Conservation (phyloP, 2,888 invertebrate genomes). For the Phengaris alcon region DNA sequence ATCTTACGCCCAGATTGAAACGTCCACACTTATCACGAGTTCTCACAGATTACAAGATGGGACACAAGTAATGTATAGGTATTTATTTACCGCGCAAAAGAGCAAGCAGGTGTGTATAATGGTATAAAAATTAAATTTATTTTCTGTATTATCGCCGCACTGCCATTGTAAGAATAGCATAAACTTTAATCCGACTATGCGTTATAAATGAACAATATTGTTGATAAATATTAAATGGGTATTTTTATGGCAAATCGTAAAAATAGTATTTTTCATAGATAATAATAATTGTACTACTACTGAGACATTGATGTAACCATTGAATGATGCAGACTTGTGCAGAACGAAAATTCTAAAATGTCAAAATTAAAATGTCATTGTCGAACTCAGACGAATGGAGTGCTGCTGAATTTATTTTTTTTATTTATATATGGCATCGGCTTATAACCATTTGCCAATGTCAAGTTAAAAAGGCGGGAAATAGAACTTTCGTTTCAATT, state of each 20-base stretch:
- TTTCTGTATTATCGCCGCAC: background rate
- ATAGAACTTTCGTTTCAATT: too few relatives aligned
- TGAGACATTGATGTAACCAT: background rate
- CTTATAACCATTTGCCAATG: too few relatives aligned
- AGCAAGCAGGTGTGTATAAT: background rate
- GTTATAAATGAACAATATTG: background rate
- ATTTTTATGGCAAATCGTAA: background rate
- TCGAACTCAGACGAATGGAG: too few relatives aligned
- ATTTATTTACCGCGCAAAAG: background rate
- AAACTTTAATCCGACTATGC: background rate
- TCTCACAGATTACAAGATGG: constrained; percentile 38
- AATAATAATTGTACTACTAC: too few relatives aligned
- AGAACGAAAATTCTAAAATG: background rate
- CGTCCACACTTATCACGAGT: constrained; percentile 50
- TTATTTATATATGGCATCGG: too few relatives aligned
- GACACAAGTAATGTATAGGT: background rate
- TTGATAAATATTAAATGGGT: background rate
- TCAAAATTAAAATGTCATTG: too few relatives aligned
- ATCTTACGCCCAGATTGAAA: constrained; percentile 80
- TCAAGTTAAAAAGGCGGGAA: too few relatives aligned
- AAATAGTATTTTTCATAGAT: background rate
- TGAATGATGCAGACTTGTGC: too few relatives aligned
- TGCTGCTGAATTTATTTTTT: too few relatives aligned
- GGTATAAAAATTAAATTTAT: background rate
- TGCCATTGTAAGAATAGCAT: background rate